Conservation (phyloP, 1,140 invertebrate species). For the Drosophila equinoxialis region DNA sequence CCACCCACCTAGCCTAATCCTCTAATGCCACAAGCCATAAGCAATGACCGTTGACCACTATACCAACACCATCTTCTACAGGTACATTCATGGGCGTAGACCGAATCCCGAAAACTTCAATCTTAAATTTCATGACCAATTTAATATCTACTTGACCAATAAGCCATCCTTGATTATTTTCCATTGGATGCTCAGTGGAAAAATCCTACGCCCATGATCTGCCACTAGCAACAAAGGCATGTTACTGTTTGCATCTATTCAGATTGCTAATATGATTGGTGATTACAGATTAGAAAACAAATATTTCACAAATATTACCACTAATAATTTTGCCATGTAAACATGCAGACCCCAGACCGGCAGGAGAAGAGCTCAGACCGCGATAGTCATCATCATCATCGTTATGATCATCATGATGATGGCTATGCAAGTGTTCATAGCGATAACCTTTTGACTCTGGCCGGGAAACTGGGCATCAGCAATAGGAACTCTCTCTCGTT, state of each 20-base stretch:
- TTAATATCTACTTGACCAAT: too few species aligned
- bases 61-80: not conserved
- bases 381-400: slow-evolving; percentile 44
- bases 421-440: slow-evolving; percentile 64
- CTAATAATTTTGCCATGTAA: slow-evolving; percentile 79
- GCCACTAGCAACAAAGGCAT: slow-evolving; percentile 57
- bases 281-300: slow-evolving; percentile 83
- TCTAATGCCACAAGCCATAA: slow-evolving; percentile 58
- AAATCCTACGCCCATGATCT: slow-evolving; percentile 9
- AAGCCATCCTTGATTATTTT: too few species aligned
- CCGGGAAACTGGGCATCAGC: slow-evolving; percentile 35
- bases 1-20: slow-evolving; percentile 37
- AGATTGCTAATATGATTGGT: slow-evolving; percentile 83
- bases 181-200: too few species aligned
- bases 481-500: slow-evolving; percentile 10
- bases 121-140: too few species aligned
- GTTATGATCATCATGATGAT: slow-evolving; percentile 57
- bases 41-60: slow-evolving; percentile 66
- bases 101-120: too few species aligned
- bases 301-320: slow-evolving; percentile 83
- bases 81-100: not conserved
- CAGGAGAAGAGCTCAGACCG: slow-evolving; percentile 27
- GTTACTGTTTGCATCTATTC: slow-evolving; percentile 80
- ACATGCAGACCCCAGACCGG: slow-evolving; percentile 41
- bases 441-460: slow-evolving; percentile 82